phyloP scores from a whole-genome alignment of 2,797 vertebrate species.

The Somateria mollissima region DNA sequence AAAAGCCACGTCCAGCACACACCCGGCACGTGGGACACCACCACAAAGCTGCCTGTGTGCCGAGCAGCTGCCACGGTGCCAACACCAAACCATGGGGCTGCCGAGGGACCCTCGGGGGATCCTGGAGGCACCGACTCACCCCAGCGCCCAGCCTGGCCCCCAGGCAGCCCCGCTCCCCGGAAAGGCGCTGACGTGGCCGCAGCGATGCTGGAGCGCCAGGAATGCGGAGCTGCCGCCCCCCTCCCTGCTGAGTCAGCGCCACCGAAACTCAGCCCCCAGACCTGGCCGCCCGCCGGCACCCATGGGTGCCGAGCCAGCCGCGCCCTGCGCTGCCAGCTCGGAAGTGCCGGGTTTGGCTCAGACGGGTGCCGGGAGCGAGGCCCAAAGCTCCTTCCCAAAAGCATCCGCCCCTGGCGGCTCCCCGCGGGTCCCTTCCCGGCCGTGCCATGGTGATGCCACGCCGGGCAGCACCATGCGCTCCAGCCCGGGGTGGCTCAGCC shows the following conservation, averaged over 20 bases:
- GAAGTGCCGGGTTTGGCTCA: neutral
- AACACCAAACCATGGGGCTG: accelerated
- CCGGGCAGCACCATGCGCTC: neutral
- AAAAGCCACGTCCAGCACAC: neutral
- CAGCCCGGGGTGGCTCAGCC: neutral
- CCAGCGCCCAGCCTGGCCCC: neutral
- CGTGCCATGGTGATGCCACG: no score
- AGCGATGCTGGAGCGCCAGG: neutral
- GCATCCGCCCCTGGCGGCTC: neutral
- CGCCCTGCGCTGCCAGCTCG: neutral
- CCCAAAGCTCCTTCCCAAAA: neutral
- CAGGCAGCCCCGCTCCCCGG: neutral
- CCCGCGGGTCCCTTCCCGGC: neutral
- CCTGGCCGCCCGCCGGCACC: neutral
- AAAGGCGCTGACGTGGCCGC: neutral
- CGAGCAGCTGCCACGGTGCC: accelerated
- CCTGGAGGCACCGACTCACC: neutral
- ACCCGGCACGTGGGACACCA: neutral
- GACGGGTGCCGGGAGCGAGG: neutral
- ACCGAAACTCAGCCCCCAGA: conserved; percentile 68
- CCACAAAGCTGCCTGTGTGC: accelerated
- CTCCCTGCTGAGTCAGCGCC: conserved; percentile 60
- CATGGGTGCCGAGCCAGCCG: neutral
- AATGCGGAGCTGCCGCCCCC: neutral
- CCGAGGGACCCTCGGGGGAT: neutral